A percentile compares a stretch with the other conserved stretches of the same genome.
These are phyloP conservation scores for Ommatoiulus sabulosus DNA, from an alignment of 2,888 invertebrate species.

Conservation along the genomic window DNA sequence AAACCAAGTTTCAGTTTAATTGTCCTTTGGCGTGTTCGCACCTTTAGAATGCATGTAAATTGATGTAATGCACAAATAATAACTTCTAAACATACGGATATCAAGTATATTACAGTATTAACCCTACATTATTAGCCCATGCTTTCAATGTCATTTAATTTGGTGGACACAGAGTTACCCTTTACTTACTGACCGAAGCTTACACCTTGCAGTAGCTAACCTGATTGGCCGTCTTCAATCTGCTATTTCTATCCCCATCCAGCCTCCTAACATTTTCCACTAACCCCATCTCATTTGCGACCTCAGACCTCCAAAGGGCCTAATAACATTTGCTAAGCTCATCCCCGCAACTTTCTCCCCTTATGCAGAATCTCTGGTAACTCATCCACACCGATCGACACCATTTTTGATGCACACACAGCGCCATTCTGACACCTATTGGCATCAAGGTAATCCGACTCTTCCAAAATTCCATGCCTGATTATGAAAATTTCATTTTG, in stretches of 20 bases:
- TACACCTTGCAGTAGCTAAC: background rate
- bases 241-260: constrained; percentile 50
- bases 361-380: constrained; percentile 55
- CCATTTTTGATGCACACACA: constrained; percentile 58
- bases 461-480: constrained; percentile 47
- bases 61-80: too few species aligned
- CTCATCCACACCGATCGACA: constrained; percentile 56
- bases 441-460: constrained; percentile 55
- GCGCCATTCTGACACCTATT: constrained; percentile 57
- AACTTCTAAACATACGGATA: too few species aligned
- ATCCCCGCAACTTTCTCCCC: constrained; percentile 38
- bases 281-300: constrained; percentile 54
- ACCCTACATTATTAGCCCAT: too few species aligned
- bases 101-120: too few species aligned
- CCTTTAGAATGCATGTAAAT: too few species aligned
- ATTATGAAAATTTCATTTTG: constrained; percentile 27
- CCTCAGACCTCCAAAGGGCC: constrained; percentile 29
- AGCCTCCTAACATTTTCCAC: constrained; percentile 39
- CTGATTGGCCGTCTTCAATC: background rate
- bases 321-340: constrained; percentile 50
- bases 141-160: background rate
- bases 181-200: constrained; percentile 9
- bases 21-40: too few species aligned
- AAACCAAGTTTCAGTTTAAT: too few species aligned
- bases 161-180: constrained; percentile 17